Evolutionary conservation across 2,888 invertebrate species (phyloP).

Genomic region (Campoplex capitator): DNA sequence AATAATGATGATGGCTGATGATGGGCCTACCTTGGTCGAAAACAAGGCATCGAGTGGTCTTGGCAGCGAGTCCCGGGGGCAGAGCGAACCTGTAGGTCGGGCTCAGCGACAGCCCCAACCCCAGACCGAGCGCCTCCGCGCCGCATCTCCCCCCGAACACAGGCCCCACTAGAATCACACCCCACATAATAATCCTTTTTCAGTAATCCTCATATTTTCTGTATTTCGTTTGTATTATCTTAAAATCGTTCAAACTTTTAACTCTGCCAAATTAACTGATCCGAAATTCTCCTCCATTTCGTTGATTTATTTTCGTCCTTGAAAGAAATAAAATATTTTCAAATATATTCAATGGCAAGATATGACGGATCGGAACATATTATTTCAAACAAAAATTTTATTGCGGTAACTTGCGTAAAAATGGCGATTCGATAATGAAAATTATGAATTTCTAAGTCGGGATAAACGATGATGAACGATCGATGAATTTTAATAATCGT

Average conservation of each 20-base stretch:
- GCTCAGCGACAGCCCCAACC: constrained; percentile 84
- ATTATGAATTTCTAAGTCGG: neutral
- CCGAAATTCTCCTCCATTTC: no score
- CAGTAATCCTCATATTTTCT: constrained; percentile 77
- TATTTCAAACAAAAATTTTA: neutral
- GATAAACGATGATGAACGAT: no score
- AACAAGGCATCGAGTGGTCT: constrained; percentile 85
- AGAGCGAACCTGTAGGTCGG: constrained; percentile 85
- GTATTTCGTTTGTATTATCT: neutral
- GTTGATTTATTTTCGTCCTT: no score
- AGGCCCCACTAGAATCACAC: constrained; percentile 84
- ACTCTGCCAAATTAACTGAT: no score
- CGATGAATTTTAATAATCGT: neutral
- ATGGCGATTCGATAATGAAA: neutral
- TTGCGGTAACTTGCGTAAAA: neutral
- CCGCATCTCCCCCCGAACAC: constrained; percentile 85
- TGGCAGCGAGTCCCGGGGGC: constrained; percentile 85
- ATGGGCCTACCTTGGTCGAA: constrained; percentile 85
- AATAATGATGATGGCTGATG: constrained; percentile 81
- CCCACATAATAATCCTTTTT: constrained; percentile 81
- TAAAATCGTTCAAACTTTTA: neutral
- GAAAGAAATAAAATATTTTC: no score
- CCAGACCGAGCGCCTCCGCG: constrained; percentile 85
- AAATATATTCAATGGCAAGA: no score
- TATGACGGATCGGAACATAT: no score